Percentiles rank a stretch among this genome's conserved stretches.
phyloP scores from a whole-genome alignment of 2,797 vertebrate genomes.

The Girardinus metallicus region DNA sequence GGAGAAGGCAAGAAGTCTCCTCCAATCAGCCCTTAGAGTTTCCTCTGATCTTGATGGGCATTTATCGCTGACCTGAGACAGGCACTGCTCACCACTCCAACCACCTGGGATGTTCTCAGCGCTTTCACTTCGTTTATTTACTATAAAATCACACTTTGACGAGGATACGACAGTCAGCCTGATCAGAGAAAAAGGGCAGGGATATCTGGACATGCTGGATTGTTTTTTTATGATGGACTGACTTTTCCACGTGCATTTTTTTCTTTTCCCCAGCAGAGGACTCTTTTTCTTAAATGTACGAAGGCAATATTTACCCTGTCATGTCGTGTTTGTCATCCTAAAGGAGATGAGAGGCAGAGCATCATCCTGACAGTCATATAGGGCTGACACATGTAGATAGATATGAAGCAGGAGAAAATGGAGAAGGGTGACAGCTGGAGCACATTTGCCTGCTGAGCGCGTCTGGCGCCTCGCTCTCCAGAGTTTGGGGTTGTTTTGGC shows the following conservation, averaged over 20 bases:
- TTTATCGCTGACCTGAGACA: constrained; percentile 72
- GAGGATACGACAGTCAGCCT: constrained; percentile 49
- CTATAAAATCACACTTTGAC: constrained; percentile 28
- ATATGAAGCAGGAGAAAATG: constrained; percentile 30
- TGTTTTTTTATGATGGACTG: constrained; percentile 51
- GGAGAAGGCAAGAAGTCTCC: constrained; percentile 69
- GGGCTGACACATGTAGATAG: constrained; percentile 28
- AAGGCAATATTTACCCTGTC: constrained; percentile 5
- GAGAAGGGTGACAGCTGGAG: constrained; percentile 40
- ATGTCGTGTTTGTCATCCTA: constrained; percentile 14
- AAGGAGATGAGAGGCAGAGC: constrained; percentile 24
- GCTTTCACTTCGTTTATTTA: constrained; percentile 34
- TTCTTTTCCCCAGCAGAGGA: constrained; percentile 12
- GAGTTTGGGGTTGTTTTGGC: constrained; percentile 23
- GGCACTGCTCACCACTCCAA: constrained; percentile 45
- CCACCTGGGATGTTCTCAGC: constrained; percentile 59
- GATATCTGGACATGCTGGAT: constrained; percentile 52
- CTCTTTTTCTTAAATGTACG: constrained; percentile 2
- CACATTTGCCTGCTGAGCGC: constrained; percentile 55
- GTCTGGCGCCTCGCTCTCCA: constrained; percentile 57
- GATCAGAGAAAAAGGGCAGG: constrained; percentile 59
- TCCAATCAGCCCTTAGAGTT: constrained; percentile 74
- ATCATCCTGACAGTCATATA: constrained; percentile 34
- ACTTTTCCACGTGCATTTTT: constrained; percentile 53
- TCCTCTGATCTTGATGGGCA: constrained; percentile 63